These are phyloP conservation scores for Troides oblongomaculatus DNA, from an alignment of 2,888 invertebrate genomes.

Conservation along the genomic window DNA sequence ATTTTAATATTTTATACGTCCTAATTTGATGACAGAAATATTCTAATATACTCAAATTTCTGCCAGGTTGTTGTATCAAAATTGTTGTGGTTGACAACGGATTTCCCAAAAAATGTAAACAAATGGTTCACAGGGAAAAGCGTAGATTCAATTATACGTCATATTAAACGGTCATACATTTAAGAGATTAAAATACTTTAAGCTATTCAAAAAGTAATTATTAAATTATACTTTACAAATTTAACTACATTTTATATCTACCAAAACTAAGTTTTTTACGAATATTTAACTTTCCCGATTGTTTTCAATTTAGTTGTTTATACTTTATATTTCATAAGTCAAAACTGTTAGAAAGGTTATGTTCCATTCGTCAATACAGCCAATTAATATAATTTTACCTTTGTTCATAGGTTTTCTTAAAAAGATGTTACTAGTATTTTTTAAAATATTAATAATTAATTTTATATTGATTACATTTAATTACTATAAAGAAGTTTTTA, in stretches of 20 bases:
- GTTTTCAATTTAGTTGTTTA: neutral
- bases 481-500: no score
- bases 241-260: neutral
- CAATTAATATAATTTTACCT: neutral
- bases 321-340: conserved; percentile 1
- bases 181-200: neutral
- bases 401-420: neutral
- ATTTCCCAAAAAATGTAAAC: conserved; percentile 47
- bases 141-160: neutral
- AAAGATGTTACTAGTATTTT: neutral
- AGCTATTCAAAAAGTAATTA: neutral
- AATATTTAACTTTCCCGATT: neutral
- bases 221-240: neutral
- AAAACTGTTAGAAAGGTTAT: neutral
- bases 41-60: neutral
- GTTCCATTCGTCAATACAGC: neutral
- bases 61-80: neutral
- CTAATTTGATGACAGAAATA: neutral
- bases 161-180: neutral
- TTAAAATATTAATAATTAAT: no score
- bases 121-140: conserved; percentile 32
- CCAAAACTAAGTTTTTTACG: neutral
- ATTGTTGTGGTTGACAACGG: conserved; percentile 48
- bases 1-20: neutral
- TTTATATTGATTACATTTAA: no score